Evolutionary conservation across 2,113 vertebrate genomes (phyloP), one percentile per base, ranked within the genome.

Genomic region (Saimiri boliviensis): DNA sequence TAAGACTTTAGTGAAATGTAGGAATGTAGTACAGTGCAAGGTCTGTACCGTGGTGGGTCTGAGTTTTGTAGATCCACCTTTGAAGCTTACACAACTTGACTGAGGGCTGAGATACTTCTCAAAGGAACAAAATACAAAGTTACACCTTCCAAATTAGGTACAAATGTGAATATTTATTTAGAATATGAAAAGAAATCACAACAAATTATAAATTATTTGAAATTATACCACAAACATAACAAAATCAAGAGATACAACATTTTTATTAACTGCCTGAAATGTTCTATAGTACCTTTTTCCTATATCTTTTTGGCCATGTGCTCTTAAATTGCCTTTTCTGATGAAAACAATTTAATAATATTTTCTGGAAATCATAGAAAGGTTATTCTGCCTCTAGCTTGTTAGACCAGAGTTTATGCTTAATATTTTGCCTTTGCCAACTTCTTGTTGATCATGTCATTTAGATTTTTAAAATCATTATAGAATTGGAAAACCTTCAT

Each of bases 171-270:
- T 79, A n/a, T 85, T 79, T 95, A 56, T 81, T 95, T 89, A 81
- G 45, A 93, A 54, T 86, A 11, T 70, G 37, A 93, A 90, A 91
- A 37, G 14, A 94, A 94, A 32, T 47, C 60, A 84, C 20, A 94
- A 30, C 17, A 82, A 49, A 49, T 88, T 56, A 19, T 1, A 47
- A 11, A 71, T 58, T 58, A 89, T 95, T 84, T 47, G 32, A 81
- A 90, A 21, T 13, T 70, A 49, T 82, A 82, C 17, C 20, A 30
- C 21, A 84, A 68, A 58, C 6, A 71, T 79, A 47, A 84, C 17
- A 49, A 80, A 89, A 93, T 86, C 58, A 49, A 49, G 35, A 94
- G 95, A 71, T 54, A 45, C 17, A 79, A 32, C 6, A 47, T 94
- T 40, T 91, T 74, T 86, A 6, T 73, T 63, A 74, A 74, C 35